Conservation (phyloP, 2,113 vertebrate species). For the Himantopus leucocephalus region DNA sequence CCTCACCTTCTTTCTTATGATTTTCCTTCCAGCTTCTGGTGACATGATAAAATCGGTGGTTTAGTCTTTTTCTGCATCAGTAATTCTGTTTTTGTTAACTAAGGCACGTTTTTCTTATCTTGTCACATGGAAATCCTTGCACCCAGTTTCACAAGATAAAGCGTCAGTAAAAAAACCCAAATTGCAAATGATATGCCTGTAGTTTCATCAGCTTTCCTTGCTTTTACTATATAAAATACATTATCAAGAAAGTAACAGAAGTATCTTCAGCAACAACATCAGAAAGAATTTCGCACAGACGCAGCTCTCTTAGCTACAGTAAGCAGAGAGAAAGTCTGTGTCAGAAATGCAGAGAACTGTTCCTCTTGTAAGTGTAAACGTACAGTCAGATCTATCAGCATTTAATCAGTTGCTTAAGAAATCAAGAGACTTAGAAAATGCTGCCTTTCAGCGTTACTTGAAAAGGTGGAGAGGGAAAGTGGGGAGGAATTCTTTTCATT, state of each 20-base stretch:
- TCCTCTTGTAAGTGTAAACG: background rate
- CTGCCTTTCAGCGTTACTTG: background rate
- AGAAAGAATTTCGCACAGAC: background rate
- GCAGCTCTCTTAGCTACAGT: background rate
- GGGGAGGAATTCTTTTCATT: background rate
- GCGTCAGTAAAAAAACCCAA: background rate
- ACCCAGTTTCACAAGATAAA: background rate
- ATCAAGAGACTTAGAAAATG: background rate
- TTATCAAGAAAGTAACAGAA: background rate
- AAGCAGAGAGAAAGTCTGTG: background rate
- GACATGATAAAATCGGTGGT: background rate
- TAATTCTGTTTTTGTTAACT: conserved; percentile 10
- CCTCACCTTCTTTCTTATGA: background rate
- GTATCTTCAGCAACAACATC: background rate
- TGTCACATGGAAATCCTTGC: background rate
- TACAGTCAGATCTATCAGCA: background rate
- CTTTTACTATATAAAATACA: background rate
- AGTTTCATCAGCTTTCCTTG: background rate
- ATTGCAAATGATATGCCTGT: background rate
- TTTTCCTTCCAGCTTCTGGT: background rate
- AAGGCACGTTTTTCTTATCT: background rate
- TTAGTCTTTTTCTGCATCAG: background rate
- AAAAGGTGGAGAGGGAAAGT: background rate
- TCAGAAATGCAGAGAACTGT: background rate
- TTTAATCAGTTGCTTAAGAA: background rate